Percentiles rank a stretch among this genome's conserved stretches.
phyloP scores from a whole-genome alignment of 2,888 invertebrate genomes.

The Apotomis capreana region DNA sequence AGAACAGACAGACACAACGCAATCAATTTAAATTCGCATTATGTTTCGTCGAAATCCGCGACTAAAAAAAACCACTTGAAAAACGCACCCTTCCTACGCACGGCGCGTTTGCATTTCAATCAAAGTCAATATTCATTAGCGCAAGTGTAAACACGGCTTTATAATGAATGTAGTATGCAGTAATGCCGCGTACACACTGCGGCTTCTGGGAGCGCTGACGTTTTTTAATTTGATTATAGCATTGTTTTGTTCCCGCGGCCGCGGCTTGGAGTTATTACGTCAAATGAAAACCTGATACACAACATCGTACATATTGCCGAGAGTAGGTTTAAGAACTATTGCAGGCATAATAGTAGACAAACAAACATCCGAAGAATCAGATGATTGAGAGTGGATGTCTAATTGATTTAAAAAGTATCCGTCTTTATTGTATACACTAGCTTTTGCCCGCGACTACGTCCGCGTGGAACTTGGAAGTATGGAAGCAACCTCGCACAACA shows the following conservation, averaged over 20 bases:
- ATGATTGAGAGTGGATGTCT: too few species aligned
- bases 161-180: slow-evolving; percentile 21
- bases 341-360: too few species aligned
- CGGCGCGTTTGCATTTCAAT: slow-evolving; percentile 63
- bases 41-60: neutral
- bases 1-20: neutral
- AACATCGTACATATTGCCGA: too few species aligned
- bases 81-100: slow-evolving; percentile 46
- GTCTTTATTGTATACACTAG: too few species aligned
- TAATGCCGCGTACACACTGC: slow-evolving; percentile 30
- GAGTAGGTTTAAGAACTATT: too few species aligned
- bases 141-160: slow-evolving; percentile 52
- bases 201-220: neutral
- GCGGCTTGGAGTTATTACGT: neutral
- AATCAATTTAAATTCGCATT: slow-evolving; percentile 11
- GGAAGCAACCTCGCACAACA: too few species aligned
- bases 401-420: too few species aligned
- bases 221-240: slow-evolving; percentile 7
- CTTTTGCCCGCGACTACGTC: too few species aligned
- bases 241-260: neutral
- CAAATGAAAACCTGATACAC: neutral
- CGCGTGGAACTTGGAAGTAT: too few species aligned
- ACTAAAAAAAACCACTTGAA: slow-evolving; percentile 14
- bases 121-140: slow-evolving; percentile 67
- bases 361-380: too few species aligned